Evolutionary conservation across 2,113 vertebrate genomes (phyloP).

Genomic region (Andinoacara biseriatus): DNA sequence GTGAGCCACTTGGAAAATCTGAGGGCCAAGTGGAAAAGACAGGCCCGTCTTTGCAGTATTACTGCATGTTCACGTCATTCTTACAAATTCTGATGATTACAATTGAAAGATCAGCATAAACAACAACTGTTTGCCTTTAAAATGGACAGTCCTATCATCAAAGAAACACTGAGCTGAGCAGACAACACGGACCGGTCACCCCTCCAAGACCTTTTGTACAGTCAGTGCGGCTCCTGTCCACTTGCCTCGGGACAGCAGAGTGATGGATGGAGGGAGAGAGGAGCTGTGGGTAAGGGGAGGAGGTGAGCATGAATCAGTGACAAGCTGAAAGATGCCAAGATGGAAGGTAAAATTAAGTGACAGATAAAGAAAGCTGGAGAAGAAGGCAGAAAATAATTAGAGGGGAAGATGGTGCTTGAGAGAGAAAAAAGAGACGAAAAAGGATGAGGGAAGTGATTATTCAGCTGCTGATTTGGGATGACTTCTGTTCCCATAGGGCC

Average conservation of each 20-base stretch:
- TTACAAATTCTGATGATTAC: not conserved
- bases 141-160: slow-evolving; percentile 43
- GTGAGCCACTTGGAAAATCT: slow-evolving; percentile 28
- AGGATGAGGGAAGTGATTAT: not conserved
- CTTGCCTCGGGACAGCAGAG: slow-evolving; percentile 52
- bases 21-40: slow-evolving; percentile 27
- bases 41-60: not conserved
- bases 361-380: not conserved
- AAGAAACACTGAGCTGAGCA: slow-evolving; percentile 33
- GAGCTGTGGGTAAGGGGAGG: slow-evolving; percentile 33
- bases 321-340: slow-evolving; percentile 47
- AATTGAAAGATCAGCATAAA: slow-evolving; percentile 26
- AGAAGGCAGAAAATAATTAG: not conserved
- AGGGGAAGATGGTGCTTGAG: not conserved
- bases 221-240: slow-evolving; percentile 48
- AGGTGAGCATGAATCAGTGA: slow-evolving; percentile 59
- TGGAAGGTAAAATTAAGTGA: slow-evolving; percentile 47
- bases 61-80: not conserved
- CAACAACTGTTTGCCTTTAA: slow-evolving; percentile 42
- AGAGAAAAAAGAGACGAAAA: not conserved
- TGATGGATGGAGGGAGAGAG: slow-evolving; percentile 53
- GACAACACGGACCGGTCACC: slow-evolving; percentile 58
- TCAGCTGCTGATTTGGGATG: slow-evolving; percentile 10
- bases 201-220: slow-evolving; percentile 51
- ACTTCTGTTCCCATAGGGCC: not conserved